Evolutionary conservation across 2,888 invertebrate genomes (phyloP).

Genomic region (Drosophila lacicola): DNA sequence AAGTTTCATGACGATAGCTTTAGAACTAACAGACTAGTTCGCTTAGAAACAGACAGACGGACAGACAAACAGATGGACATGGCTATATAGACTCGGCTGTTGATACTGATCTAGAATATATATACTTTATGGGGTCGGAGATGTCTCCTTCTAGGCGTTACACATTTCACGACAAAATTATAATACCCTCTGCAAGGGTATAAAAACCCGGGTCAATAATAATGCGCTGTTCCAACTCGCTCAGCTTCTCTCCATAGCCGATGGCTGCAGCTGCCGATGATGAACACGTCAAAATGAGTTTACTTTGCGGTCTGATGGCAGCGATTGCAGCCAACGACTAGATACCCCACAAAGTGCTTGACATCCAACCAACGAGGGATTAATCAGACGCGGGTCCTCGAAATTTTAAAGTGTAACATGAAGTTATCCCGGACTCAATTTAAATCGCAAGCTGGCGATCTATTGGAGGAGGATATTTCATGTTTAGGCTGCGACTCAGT

Average conservation of each 20-base stretch:
- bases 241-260: neutral
- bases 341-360: constrained; percentile 31
- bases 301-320: constrained; percentile 64
- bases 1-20: too few species aligned
- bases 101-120: too few species aligned
- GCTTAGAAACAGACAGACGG: too few species aligned
- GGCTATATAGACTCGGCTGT: too few species aligned
- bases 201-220: constrained; percentile 61
- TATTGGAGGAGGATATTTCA: neutral
- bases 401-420: neutral
- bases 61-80: too few species aligned
- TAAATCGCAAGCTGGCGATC: too few species aligned
- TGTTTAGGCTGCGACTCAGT: neutral
- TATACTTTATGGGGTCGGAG: too few species aligned
- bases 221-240: constrained; percentile 38
- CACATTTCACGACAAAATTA: too few species aligned
- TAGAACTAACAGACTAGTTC: too few species aligned
- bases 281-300: constrained; percentile 71
- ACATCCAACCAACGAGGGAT: constrained; percentile 44
- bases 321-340: constrained; percentile 45
- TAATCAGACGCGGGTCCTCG: constrained; percentile 14
- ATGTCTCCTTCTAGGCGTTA: too few species aligned
- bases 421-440: too few species aligned
- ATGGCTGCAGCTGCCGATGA: constrained; percentile 31
- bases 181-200: too few species aligned